Evolutionary conservation across 2,113 vertebrate species (phyloP).

Genomic region (Myiozetetes cayanensis): DNA sequence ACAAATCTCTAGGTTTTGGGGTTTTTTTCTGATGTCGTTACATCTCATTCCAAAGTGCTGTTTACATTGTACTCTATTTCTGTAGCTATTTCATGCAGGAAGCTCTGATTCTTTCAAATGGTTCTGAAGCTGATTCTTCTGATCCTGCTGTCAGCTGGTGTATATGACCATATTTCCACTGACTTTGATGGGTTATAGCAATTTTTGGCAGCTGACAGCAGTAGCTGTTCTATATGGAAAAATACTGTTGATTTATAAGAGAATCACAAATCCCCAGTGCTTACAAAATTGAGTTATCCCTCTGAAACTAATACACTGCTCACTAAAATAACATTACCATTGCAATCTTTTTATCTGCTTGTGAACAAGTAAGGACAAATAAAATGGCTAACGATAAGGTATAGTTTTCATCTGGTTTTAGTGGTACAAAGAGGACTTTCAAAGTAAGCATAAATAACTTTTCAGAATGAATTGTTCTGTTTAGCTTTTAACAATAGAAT

Average conservation of each 20-base stretch:
- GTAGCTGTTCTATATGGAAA: neutral
- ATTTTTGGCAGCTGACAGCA: constrained; percentile 4
- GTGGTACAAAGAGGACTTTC: neutral
- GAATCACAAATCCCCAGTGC: neutral
- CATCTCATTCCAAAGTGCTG: neutral
- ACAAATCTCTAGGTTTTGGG: neutral
- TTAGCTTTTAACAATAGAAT: neutral
- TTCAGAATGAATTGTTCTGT: neutral
- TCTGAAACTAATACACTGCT: neutral
- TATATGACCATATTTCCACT: neutral
- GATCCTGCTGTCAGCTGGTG: neutral
- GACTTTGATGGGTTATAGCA: constrained; percentile 1
- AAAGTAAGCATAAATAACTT: neutral
- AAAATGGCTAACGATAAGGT: neutral
- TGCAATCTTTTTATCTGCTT: neutral
- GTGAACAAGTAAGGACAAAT: neutral
- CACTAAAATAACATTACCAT: neutral
- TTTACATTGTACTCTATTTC: neutral
- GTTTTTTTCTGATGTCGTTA: neutral
- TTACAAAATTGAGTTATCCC: neutral
- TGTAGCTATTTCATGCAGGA: neutral
- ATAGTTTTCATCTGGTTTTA: neutral
- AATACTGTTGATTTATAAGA: neutral
- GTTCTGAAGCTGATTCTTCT: neutral
- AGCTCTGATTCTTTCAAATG: constrained; percentile 38